Percentiles rank a stretch among this genome's conserved stretches.
phyloP scores from a whole-genome alignment of 2,797 vertebrate genomes.

The Channallabes apus region DNA sequence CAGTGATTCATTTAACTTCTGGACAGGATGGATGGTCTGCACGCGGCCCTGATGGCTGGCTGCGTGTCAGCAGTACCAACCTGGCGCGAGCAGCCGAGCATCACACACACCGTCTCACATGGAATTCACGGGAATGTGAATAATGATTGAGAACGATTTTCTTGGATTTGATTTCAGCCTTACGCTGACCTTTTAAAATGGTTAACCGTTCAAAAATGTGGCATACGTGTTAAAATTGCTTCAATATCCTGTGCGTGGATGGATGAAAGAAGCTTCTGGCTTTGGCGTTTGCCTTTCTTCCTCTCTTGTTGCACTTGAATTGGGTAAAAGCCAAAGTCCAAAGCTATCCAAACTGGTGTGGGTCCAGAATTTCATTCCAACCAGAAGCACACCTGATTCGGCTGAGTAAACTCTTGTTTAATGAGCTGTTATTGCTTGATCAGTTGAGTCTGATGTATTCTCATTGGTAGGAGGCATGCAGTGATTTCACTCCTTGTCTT shows the following conservation, averaged over 20 bases:
- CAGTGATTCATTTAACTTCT: slow-evolving; percentile 85
- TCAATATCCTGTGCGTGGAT: not conserved
- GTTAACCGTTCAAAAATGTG: not conserved
- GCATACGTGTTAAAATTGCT: not conserved
- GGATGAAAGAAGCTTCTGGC: slow-evolving; percentile 17
- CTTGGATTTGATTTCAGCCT: not conserved
- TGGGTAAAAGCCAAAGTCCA: not conserved
- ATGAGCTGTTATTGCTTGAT: slow-evolving; percentile 14
- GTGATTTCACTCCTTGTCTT: not conserved
- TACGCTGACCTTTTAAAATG: not conserved
- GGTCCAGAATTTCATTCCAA: not conserved
- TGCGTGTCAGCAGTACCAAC: slow-evolving; percentile 74
- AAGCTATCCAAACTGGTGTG: slow-evolving; percentile 10
- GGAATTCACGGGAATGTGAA: slow-evolving; percentile 11
- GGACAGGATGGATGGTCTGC: slow-evolving; percentile 79
- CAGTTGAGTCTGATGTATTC: slow-evolving; percentile 13
- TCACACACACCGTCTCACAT: slow-evolving; percentile 1
- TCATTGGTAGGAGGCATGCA: not conserved
- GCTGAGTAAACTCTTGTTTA: not conserved
- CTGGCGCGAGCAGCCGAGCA: slow-evolving; percentile 51
- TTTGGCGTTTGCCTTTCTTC: not conserved
- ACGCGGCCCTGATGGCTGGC: slow-evolving; percentile 81
- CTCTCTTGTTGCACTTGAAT: slow-evolving; percentile 10
- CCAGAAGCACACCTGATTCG: slow-evolving; percentile 16
- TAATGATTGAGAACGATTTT: not conserved